Evolutionary conservation across 2,113 vertebrate species (phyloP).

Genomic region (Sander lucioperca): DNA sequence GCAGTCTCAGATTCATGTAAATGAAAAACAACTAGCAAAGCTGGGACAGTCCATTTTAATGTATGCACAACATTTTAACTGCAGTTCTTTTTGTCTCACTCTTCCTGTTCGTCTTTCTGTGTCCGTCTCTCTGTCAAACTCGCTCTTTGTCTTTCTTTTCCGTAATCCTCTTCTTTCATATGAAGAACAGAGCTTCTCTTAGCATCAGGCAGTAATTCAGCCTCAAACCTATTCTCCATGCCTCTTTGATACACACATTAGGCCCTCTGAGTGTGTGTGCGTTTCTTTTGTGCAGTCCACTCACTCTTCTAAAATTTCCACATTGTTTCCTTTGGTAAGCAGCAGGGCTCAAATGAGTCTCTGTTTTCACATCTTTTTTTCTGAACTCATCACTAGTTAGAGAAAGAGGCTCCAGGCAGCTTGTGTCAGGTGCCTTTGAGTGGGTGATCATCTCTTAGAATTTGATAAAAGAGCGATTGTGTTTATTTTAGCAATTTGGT

Average conservation of each 20-base stretch:
- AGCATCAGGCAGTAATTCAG: slow-evolving; percentile 73
- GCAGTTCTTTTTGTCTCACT: slow-evolving; percentile 19
- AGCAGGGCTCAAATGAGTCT: slow-evolving; percentile 68
- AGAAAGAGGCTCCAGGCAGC: slow-evolving; percentile 31
- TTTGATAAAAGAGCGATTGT: slow-evolving; percentile 37
- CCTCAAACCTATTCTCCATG: slow-evolving; percentile 79
- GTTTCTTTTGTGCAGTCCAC: slow-evolving; percentile 71
- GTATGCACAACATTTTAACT: slow-evolving; percentile 20
- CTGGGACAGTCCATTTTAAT: slow-evolving; percentile 16
- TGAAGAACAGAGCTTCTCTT: slow-evolving; percentile 68
- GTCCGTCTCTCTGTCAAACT: slow-evolving; percentile 45
- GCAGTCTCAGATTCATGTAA: not conserved
- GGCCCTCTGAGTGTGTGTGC: slow-evolving; percentile 68
- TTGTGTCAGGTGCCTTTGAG: slow-evolving; percentile 43
- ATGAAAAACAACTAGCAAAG: not conserved
- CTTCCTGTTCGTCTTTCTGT: slow-evolving; percentile 31
- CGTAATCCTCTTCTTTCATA: slow-evolving; percentile 73
- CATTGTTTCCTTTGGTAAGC: slow-evolving; percentile 74
- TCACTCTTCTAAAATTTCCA: slow-evolving; percentile 82
- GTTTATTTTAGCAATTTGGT: slow-evolving; percentile 52
- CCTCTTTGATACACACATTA: slow-evolving; percentile 80
- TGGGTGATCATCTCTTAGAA: slow-evolving; percentile 31
- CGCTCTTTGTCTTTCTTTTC: slow-evolving; percentile 51
- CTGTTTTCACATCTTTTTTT: slow-evolving; percentile 64
- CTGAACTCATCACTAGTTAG: slow-evolving; percentile 21